Evolutionary conservation across 2,888 invertebrate species (phyloP).

Genomic region (Plusia festucae): DNA sequence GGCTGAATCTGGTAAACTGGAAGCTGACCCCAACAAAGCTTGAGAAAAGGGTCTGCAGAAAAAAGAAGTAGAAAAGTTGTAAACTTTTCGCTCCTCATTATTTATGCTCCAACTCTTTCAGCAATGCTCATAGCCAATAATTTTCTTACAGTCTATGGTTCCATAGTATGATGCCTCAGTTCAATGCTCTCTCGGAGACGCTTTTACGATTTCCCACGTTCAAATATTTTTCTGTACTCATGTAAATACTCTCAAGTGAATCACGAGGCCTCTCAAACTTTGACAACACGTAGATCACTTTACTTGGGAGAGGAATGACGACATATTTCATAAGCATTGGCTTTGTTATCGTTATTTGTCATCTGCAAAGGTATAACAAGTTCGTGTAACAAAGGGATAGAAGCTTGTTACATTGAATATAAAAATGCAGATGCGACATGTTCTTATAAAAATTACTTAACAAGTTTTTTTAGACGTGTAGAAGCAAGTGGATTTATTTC

Average conservation of each 20-base stretch:
- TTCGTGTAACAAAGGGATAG: conserved; percentile 66
- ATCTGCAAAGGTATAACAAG: conserved; percentile 50
- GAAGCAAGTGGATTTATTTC: conserved; percentile 27
- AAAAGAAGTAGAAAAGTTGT: no score
- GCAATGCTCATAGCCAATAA: conserved; percentile 47
- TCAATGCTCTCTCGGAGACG: conserved; percentile 60
- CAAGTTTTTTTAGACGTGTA: conserved; percentile 14
- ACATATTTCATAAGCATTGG: conserved; percentile 69
- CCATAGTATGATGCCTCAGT: conserved; percentile 47
- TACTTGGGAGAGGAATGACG: conserved; percentile 74
- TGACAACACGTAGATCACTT: conserved; percentile 76
- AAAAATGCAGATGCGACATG: conserved; percentile 24
- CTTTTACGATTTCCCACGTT: conserved; percentile 63
- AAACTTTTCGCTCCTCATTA: no score
- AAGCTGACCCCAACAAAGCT: no score
- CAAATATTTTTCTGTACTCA: conserved; percentile 70
- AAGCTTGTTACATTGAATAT: conserved; percentile 64
- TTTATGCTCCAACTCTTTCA: conserved; percentile 5
- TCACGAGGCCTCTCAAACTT: conserved; percentile 73
- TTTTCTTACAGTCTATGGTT: conserved; percentile 46
- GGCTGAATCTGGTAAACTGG: no score
- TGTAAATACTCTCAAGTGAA: conserved; percentile 75
- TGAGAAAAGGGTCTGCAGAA: no score
- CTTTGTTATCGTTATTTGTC: conserved; percentile 67
- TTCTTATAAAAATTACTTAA: conserved; percentile 33